Evolutionary conservation across 2,888 invertebrate genomes (phyloP).

Genomic region (Criorhina ranunculi): DNA sequence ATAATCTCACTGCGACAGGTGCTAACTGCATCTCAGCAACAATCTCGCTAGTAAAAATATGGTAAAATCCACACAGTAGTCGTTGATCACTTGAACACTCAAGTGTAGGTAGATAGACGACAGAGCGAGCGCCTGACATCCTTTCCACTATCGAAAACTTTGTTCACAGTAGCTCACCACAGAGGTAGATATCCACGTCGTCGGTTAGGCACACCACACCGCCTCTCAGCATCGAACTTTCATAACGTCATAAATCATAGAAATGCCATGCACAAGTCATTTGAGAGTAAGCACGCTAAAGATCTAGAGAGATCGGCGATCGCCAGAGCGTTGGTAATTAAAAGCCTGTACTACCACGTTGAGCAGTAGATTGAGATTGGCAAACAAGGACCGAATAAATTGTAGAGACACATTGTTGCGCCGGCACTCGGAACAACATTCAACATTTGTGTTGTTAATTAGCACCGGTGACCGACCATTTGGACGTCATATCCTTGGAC

Average conservation of each 20-base stretch:
- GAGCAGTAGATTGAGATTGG: slow-evolving; percentile 63
- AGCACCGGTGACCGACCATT: slow-evolving; percentile 65
- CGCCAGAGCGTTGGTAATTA: slow-evolving; percentile 68
- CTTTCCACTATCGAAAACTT: slow-evolving; percentile 57
- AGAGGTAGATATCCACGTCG: slow-evolving; percentile 1
- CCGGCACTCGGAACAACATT: slow-evolving; percentile 54
- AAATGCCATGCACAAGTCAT: slow-evolving; percentile 72
- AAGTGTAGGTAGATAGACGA: slow-evolving; percentile 74
- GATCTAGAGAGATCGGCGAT: slow-evolving; percentile 44
- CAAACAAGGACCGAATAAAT: slow-evolving; percentile 63
- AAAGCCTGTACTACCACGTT: slow-evolving; percentile 63
- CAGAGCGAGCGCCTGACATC: slow-evolving; percentile 52
- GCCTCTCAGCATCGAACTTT: slow-evolving; percentile 61
- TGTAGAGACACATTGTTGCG: slow-evolving; percentile 64
- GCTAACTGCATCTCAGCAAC: slow-evolving; percentile 70
- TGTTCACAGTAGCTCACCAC: slow-evolving; percentile 73
- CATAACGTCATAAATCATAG: slow-evolving; percentile 74
- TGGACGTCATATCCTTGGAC: slow-evolving; percentile 57
- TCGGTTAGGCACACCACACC: slow-evolving; percentile 28
- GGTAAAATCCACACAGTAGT: slow-evolving; percentile 73
- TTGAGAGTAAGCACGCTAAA: slow-evolving; percentile 57
- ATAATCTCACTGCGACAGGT: slow-evolving; percentile 73
- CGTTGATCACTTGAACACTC: slow-evolving; percentile 75
- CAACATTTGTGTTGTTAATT: slow-evolving; percentile 74
- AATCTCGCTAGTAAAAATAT: slow-evolving; percentile 62